A percentile compares a stretch with the other conserved stretches of the same genome.
These are phyloP conservation scores for Leptinotarsa haldemani DNA, from an alignment of 2,888 invertebrate genomes.

Conservation along the genomic window DNA sequence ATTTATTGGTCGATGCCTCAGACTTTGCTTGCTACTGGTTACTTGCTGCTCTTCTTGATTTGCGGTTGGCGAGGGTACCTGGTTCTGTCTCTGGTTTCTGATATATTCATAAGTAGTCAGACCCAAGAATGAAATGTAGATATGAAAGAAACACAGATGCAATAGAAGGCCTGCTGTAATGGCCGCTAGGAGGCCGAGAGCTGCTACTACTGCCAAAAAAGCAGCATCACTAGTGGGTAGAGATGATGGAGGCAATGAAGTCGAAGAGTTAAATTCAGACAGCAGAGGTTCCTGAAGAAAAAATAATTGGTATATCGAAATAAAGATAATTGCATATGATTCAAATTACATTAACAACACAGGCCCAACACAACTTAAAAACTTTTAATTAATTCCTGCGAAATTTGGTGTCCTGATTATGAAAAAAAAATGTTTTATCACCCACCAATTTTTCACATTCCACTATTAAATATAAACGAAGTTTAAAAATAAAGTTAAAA, in stretches of 20 bases:
- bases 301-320: background rate
- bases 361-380: background rate
- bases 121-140: constrained; percentile 86
- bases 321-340: background rate
- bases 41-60: constrained; percentile 48
- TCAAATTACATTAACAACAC: background rate
- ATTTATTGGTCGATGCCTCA: constrained; percentile 48
- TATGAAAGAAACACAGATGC: constrained; percentile 89
- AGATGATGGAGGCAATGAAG: constrained; percentile 55
- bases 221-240: constrained; percentile 70
- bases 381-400: too few relatives aligned
- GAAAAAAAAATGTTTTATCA: too few relatives aligned
- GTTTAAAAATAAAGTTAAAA: too few relatives aligned
- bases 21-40: constrained; percentile 47
- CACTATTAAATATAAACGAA: too few relatives aligned
- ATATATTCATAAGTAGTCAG: constrained; percentile 93
- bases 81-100: constrained; percentile 67
- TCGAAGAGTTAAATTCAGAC: constrained; percentile 47
- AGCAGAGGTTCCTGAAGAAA: constrained; percentile 35
- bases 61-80: constrained; percentile 45
- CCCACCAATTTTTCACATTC: too few relatives aligned
- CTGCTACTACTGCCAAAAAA: constrained; percentile 71
- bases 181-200: constrained; percentile 78
- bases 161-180: constrained; percentile 81
- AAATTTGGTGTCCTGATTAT: too few relatives aligned